Base-by-base conservation (phyloP, 2,113 vertebrate species). In the Okapia johnstoni region DNA sequence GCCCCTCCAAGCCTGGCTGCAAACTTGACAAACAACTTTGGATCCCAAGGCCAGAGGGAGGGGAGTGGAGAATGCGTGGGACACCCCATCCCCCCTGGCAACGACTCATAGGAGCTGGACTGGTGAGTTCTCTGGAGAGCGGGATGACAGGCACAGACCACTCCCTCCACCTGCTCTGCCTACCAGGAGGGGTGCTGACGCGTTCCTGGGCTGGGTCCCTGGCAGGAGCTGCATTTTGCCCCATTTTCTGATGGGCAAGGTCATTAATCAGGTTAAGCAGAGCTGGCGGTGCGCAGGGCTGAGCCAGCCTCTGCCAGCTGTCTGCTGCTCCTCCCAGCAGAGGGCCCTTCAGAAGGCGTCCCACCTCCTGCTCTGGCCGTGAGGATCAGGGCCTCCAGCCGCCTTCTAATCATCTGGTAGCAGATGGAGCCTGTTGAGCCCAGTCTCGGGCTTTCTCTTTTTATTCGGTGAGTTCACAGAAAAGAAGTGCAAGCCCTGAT, bases 401-500 rank as follows among this genome's bases (percentile, higher is more conserved):
- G 84, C 61, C 86, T 55, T 60, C 52, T 97, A 46, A 93, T 93
- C 85, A 84, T 73, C 96, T 8, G 1, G 88, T 66, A n/a, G 94
- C 88, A 96, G 95, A 89, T 3, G 4, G 85, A 86, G 48, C 81
- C 55, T 19, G 28, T 96, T 85, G 89, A 40, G 81, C 88, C 89
- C 70, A 83, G 70, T 61, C 54, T n/a, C 54, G 86, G 84, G 58
- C 85, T 94, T 93, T 96, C 40, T 48, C 76, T 96, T 61, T 91
- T 83, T 86, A 87, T 89, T 66, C 89, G 80, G 40, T 66, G 93
- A 95, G 86, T 94, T 94, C 93, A 94, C 6, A 66, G 85, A 91
- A 70, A 97, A 89, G 63, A 95, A 93, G 80, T 12, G 23, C 76
- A 28, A 97, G 70, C 85, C 85, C 70, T 66, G 60, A 52, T 94